Base-by-base conservation (phyloP, 2,888 invertebrate genomes). In the Eupithecia pulchellata region DNA sequence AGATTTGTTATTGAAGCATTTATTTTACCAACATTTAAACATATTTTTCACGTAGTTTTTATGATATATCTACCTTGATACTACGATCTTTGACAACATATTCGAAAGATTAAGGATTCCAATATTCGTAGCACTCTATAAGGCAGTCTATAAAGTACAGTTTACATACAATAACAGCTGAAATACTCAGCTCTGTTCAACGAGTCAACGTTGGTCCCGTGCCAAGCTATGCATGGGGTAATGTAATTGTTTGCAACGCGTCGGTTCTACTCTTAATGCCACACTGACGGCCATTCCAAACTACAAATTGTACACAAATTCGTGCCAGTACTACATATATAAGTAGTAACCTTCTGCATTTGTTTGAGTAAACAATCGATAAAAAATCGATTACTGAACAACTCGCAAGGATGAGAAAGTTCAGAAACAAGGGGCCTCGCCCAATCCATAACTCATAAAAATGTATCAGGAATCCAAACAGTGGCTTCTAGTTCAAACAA, bases 361-460 rank as follows among this genome's bases (percentile, higher is more conserved):
- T 29, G 17, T 57, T 60, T 36, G 20, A 1, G 25, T 13, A n/a
- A 34, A 20, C n/a, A 61, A 61, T 61, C 61, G 61, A 65, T 64
- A 64, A 64, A 29, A 64, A 52, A 29, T 34, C 64, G 61, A 61
- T 61, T 61, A 34, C 32, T 61, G 61, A 32, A 61, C 61, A 61
- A 32, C 60, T 57, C 34, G 13, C 61, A 36, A 36, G 34, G 61
- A 34, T 32, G 36, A 36, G 60, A 82, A 85, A 87, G 83, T 71
- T 81, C 82, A 87, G 90, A 92, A 91, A 78, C 79, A 78, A 82
- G 79, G 83, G 86, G 80, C 89, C 61, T 85, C 85, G 84, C 91
- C 92, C 89, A 87, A 86, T 86, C 89, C 91, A 90, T 93, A 92
- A 92, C 87, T 93, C 93, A 92, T 92, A 90, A 90, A 91, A 92